Percentiles rank a stretch among this genome's conserved stretches.
Conservation (phyloP, 2,113 vertebrate species). For the Falcunculus frontatus region DNA sequence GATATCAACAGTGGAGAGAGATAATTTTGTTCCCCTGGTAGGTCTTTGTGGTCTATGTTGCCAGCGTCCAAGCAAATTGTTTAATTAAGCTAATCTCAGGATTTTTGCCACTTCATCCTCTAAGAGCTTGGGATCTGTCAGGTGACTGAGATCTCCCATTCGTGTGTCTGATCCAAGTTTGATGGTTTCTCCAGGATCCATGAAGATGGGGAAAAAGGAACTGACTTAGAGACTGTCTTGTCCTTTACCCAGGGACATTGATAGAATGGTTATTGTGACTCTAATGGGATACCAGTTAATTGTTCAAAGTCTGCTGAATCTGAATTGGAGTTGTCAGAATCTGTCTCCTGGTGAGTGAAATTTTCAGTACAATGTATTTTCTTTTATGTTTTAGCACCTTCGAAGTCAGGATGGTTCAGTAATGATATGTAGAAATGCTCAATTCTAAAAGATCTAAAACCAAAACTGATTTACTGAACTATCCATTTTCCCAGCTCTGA, state of each 20-base stretch:
- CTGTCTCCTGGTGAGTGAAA: neutral
- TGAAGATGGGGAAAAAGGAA: neutral
- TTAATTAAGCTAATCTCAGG: neutral
- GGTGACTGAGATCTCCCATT: neutral
- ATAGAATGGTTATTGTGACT: neutral
- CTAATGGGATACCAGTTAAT: neutral
- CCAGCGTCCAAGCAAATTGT: neutral
- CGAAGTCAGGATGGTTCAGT: neutral
- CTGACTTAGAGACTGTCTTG: neutral
- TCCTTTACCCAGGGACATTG: neutral
- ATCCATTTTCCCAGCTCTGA: constrained; percentile 54
- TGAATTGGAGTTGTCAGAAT: neutral
- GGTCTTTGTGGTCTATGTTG: neutral
- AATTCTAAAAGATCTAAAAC: neutral
- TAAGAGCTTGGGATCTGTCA: neutral
- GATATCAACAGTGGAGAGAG: neutral
- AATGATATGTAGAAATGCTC: neutral
- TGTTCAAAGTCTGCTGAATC: neutral
- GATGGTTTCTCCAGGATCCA: neutral
- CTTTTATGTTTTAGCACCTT: neutral
- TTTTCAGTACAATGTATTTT: neutral
- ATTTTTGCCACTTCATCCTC: neutral
- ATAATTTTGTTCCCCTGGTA: neutral
- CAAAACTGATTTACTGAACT: constrained; percentile 40
- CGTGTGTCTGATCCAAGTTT: rapidly evolving